Percentiles rank a stretch among this genome's conserved stretches.
These are phyloP conservation scores for Apamea crenata DNA, from an alignment of 2,888 invertebrate species.

Conservation along the genomic window DNA sequence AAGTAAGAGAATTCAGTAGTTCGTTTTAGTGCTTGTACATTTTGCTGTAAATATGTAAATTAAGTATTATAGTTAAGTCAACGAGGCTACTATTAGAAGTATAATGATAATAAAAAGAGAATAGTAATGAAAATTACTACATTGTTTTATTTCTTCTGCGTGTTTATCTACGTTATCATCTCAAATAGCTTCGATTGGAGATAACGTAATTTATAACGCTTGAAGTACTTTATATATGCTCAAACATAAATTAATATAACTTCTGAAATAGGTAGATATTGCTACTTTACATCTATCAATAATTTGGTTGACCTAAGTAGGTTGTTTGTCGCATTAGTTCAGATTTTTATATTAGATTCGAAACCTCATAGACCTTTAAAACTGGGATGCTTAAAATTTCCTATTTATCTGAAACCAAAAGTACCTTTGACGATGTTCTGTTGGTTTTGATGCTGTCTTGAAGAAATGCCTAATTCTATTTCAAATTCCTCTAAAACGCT, in stretches of 20 bases:
- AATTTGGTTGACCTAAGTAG: background rate
- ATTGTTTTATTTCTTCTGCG: conserved; percentile 73
- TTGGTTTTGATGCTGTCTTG: background rate
- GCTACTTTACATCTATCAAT: background rate
- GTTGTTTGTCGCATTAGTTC: too few relatives aligned
- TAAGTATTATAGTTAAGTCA: conserved; percentile 73
- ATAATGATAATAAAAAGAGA: conserved; percentile 75
- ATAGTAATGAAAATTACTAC: conserved; percentile 74
- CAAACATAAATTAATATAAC: conserved; percentile 35
- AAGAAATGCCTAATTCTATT: background rate
- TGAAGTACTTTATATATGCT: conserved; percentile 43
- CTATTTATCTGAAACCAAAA: background rate
- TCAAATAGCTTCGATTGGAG: conserved; percentile 56
- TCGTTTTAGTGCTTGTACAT: conserved; percentile 70
- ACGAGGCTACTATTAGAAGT: conserved; percentile 83
- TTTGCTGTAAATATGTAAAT: conserved; percentile 81
- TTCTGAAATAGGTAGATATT: conserved; percentile 19
- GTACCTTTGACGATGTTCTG: background rate
- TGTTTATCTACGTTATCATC: conserved; percentile 57
- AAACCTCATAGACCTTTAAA: background rate
- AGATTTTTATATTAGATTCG: background rate
- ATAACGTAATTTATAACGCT: conserved; percentile 58
- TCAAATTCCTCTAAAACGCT: background rate
- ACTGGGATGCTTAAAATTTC: background rate
- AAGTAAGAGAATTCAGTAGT: conserved; percentile 56